Percentiles rank a stretch among this genome's conserved stretches.
phyloP scores from a whole-genome alignment of 2,797 vertebrate genomes.

The Manis javanica region DNA sequence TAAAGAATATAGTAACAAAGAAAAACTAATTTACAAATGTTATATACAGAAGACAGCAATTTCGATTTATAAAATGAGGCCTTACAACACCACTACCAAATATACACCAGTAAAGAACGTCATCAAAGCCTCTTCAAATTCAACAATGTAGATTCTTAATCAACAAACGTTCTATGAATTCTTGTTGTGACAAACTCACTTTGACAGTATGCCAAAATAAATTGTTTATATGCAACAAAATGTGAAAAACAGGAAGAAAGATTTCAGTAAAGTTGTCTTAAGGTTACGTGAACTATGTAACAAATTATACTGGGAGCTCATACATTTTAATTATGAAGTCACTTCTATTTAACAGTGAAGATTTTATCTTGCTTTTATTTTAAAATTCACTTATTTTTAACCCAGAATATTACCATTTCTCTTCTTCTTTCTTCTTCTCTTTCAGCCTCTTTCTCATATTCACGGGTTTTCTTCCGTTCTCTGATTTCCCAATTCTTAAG shows the following conservation, averaged over 20 bases:
- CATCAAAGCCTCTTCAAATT: neutral
- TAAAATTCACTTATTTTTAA: constrained; percentile 5
- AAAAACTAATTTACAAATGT: neutral
- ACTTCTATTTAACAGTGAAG: neutral
- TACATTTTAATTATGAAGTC: constrained; percentile 3
- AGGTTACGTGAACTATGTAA: constrained; percentile 15
- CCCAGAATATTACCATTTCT: constrained; percentile 91
- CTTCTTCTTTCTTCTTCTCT: constrained; percentile 96
- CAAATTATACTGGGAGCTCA: neutral
- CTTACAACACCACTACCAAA: neutral
- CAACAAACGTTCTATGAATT: neutral
- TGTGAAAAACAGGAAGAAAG: neutral
- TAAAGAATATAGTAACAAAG: neutral
- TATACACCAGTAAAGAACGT: neutral
- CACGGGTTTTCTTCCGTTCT: constrained; percentile 97
- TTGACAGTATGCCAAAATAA: neutral
- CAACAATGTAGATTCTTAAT: constrained; percentile 1
- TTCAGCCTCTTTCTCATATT: constrained; percentile 96
- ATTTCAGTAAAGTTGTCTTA: neutral
- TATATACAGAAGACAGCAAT: neutral
- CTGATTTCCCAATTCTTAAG: constrained; percentile 99
- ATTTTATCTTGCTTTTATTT: neutral
- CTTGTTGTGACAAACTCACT: neutral
- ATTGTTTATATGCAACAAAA: neutral
- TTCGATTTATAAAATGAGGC: neutral